A percentile compares a stretch with the other conserved stretches of the same genome.
Evolutionary conservation across 2,888 invertebrate genomes (phyloP).

Genomic region (Cheilosia vernalis): DNA sequence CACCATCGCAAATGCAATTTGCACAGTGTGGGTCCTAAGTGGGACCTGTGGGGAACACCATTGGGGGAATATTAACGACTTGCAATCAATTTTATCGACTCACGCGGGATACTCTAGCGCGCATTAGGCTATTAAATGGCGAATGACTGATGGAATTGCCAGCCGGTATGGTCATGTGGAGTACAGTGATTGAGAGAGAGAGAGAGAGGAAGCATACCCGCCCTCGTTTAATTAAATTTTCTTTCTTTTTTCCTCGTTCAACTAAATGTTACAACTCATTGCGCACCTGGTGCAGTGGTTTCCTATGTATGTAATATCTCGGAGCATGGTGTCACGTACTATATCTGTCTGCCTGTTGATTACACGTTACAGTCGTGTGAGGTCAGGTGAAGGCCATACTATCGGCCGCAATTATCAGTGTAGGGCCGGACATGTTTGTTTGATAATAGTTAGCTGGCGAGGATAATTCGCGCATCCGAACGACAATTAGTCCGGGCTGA

Average conservation of each 20-base stretch:
- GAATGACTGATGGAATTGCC: constrained; percentile 68
- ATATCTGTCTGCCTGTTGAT: constrained; percentile 57
- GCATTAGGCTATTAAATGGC: constrained; percentile 67
- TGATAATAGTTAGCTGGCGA: constrained; percentile 45
- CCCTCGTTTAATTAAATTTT: constrained; percentile 71
- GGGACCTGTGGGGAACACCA: constrained; percentile 68
- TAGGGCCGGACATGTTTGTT: constrained; percentile 44
- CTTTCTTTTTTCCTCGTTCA: neutral
- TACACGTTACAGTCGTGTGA: constrained; percentile 1
- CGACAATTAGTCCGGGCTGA: constrained; percentile 35
- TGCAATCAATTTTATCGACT: constrained; percentile 75
- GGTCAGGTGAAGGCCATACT: constrained; percentile 41
- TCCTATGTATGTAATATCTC: neutral
- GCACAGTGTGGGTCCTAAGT: constrained; percentile 74
- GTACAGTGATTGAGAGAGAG: constrained; percentile 23
- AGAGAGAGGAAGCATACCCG: constrained; percentile 6
- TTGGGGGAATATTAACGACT: constrained; percentile 70
- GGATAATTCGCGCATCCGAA: constrained; percentile 52
- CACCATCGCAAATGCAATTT: constrained; percentile 60
- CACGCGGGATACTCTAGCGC: constrained; percentile 29
- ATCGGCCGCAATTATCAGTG: constrained; percentile 50
- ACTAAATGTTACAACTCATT: constrained; percentile 51
- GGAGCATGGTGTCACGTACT: constrained; percentile 58
- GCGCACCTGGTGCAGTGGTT: neutral
- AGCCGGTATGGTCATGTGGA: constrained; percentile 33